phyloP scores from a whole-genome alignment of 1,140 invertebrate genomes.

The Anadara kagoshimensis region DNA sequence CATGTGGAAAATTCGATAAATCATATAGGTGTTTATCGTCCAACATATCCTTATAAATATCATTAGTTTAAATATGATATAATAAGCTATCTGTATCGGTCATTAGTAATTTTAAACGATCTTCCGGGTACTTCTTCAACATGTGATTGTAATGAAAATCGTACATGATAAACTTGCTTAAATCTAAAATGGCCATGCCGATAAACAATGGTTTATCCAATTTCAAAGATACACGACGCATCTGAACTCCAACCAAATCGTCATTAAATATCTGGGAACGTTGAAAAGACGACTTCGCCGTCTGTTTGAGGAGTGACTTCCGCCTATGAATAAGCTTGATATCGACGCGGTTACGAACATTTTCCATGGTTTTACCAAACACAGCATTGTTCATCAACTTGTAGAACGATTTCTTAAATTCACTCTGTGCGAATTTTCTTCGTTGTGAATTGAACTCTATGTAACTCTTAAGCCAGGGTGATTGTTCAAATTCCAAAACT shows the following conservation, averaged over 20 bases:
- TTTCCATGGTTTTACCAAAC: slow-evolving; percentile 6
- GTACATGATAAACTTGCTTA: slow-evolving; percentile 47
- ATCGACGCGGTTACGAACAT: not conserved
- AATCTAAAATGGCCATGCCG: not conserved
- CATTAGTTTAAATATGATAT: slow-evolving; percentile 68
- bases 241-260: slow-evolving; percentile 8
- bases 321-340: not conserved
- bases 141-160: slow-evolving; percentile 61
- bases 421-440: too few relatives aligned
- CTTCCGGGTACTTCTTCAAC: slow-evolving; percentile 58
- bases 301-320: slow-evolving; percentile 1
- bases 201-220: not conserved
- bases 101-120: slow-evolving; percentile 59
- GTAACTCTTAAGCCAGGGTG: slow-evolving; percentile 39
- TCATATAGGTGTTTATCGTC: slow-evolving; percentile 30
- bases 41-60: slow-evolving; percentile 52
- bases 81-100: slow-evolving; percentile 74
- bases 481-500: slow-evolving; percentile 22
- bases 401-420: too few relatives aligned
- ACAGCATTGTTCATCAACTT: slow-evolving; percentile 4
- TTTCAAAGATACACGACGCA: not conserved
- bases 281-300: slow-evolving; percentile 13
- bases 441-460: slow-evolving; percentile 47
- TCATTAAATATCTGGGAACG: slow-evolving; percentile 8
- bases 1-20: slow-evolving; percentile 30